Evolutionary conservation across 2,113 vertebrate genomes (phyloP), one percentile per base, ranked within the genome.

Genomic region (Corythornis madagascariensis): DNA sequence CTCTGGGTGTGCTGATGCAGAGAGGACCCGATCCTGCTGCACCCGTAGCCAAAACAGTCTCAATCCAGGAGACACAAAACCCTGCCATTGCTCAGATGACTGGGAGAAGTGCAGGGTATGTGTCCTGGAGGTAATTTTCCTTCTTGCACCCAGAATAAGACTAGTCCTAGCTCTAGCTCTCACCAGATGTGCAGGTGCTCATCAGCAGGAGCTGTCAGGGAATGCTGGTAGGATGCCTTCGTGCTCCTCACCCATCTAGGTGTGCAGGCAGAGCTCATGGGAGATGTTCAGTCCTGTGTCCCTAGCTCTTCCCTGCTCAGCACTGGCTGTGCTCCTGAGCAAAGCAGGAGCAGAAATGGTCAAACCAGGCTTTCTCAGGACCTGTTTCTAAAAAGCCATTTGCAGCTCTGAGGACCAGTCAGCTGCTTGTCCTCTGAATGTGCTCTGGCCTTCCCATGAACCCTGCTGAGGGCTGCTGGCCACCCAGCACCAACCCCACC

Each of bases 251-350:
- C 13, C 15, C 43, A 20, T 3, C 28, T 7, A 40, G 40, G 22
- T 11, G 38, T n/a, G 17, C 65, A 67, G 52, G 31, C 24, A 74
- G 53, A 74, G 21, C 25, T 28, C 33, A 0, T 4, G n/a, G 53
- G n/a, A 60, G 28, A 26, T 35, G 40, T 61, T 40, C 85, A 40
- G 31, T 12, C 19, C 35, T 33, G 26, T 24, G 35, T 47, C 33
- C 59, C 52, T 59, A 64, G 60, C 38, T 53, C 66, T 90, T 79
- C 66, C 21, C 55, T 6, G 0, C 38, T 73, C 42, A 66, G 55
- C 25, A 2, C 7, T 2, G 22, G 15, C 5, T 59, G 10, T 1
- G 1, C 45, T 64, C 3, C 0, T 1, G 1, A 45, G 9, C 10
- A 2, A 38, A 77, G 35, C 55, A 14, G 24, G 60, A 81, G 26